Percentiles rank a stretch among this genome's conserved stretches.
phyloP scores from a whole-genome alignment of 2,888 invertebrate genomes.

The Epicampocera succincta region DNA sequence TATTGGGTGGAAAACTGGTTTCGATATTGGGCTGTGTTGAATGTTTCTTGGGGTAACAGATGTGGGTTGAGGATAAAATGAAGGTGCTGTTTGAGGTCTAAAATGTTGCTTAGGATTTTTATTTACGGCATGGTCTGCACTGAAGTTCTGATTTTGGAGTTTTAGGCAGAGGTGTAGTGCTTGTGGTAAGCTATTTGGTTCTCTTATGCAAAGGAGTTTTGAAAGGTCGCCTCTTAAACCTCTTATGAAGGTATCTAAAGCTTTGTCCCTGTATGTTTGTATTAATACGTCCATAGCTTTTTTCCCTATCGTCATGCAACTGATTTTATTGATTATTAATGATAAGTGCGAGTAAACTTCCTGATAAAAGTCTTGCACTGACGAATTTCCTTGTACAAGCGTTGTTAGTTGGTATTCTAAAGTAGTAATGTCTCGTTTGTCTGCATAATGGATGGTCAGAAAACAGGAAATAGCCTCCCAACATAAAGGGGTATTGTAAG shows the following conservation, averaged over 20 bases:
- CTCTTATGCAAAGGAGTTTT: too few species aligned
- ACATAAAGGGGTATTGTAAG: constrained; percentile 46
- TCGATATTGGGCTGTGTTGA: neutral
- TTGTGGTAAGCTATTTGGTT: neutral
- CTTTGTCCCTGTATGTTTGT: constrained; percentile 48
- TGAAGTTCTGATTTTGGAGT: neutral
- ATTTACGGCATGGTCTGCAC: neutral
- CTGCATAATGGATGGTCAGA: constrained; percentile 53
- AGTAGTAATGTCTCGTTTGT: constrained; percentile 62
- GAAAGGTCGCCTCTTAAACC: constrained; percentile 8
- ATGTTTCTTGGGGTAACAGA: neutral
- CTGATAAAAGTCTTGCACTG: constrained; percentile 39
- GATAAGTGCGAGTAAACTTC: constrained; percentile 22
- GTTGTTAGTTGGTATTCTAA: constrained; percentile 62
- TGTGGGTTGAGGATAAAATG: neutral
- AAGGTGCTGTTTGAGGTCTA: neutral
- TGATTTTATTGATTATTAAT: constrained; percentile 44
- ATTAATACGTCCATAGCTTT: constrained; percentile 30
- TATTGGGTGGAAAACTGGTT: neutral
- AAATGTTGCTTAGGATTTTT: neutral
- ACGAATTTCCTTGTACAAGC: constrained; percentile 26
- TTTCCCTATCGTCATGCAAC: constrained; percentile 60
- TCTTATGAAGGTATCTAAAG: constrained; percentile 52
- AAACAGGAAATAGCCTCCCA: neutral
- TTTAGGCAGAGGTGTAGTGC: neutral